phyloP scores from a whole-genome alignment of 2,888 invertebrate genomes.

The Orchesella flavescens region DNA sequence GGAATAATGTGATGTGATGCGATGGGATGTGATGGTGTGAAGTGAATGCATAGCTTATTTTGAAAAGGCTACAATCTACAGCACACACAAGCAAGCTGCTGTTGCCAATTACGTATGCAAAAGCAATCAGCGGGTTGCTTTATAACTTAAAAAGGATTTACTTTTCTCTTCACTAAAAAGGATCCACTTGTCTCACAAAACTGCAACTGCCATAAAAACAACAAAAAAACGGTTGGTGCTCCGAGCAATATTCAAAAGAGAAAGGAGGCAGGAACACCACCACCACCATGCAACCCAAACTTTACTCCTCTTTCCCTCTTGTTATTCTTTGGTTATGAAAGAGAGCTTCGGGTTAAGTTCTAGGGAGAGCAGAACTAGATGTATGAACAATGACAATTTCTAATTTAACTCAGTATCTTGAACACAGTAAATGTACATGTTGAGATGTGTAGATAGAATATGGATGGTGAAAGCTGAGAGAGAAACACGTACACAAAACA shows the following conservation, averaged over 20 bases:
- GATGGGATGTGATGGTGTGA: conserved; percentile 13
- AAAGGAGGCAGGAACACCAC: background rate
- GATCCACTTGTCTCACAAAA: background rate
- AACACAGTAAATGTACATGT: too few species aligned
- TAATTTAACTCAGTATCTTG: too few species aligned
- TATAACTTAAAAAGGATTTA: conserved; percentile 66
- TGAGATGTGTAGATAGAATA: too few species aligned
- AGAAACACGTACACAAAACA: too few species aligned
- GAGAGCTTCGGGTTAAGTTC: too few species aligned
- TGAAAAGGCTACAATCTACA: background rate
- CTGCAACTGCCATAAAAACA: too few species aligned
- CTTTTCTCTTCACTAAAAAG: conserved; percentile 13
- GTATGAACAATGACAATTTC: too few species aligned
- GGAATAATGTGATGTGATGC: background rate
- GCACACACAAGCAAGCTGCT: conserved; percentile 17
- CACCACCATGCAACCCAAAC: background rate
- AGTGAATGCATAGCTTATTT: conserved; percentile 9
- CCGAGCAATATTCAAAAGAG: background rate
- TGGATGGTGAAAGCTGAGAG: too few species aligned
- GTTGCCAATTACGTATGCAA: conserved; percentile 69
- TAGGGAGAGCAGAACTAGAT: too few species aligned
- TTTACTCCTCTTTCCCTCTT: too few species aligned
- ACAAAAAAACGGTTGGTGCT: background rate
- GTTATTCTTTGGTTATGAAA: too few species aligned
- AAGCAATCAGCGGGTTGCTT: conserved; percentile 67